Base-by-base conservation (phyloP, 2,888 invertebrate species). In the Heliconius aoede region DNA sequence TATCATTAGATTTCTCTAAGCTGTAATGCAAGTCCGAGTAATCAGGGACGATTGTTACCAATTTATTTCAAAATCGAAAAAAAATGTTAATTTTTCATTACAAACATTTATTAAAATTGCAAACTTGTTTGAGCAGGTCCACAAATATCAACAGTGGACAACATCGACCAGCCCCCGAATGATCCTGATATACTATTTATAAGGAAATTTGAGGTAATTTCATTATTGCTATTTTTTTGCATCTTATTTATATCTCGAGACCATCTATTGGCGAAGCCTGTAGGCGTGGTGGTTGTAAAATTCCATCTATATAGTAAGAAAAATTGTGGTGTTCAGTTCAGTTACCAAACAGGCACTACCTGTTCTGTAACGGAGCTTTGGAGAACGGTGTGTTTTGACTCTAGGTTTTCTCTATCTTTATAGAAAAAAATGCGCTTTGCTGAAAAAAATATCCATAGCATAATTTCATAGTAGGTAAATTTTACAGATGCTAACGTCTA, bases 141-240 rank as follows among this genome's bases (percentile, higher is more conserved):
- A 24, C 93, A 93, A 85, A 91, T 94, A 81, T 92, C 91, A 2
- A 88, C 93, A 0, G 93, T 92, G 4, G 90, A 89, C 72, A 87
- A 87, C 77, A 89, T 91, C 5, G 88, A 90, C 78, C 86, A 87
- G 55, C 86, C 90, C 0, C 91, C 92, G 0, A 92, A 93, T 58
- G 93, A 94, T 64, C 90, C 94, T 0, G 93, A 93, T 71, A 91
- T 93, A 26, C 92, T 93, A 24, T 93, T 91, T 78, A 93, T 93
- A 68, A 90, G 90, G 68, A 87, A 92, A 74, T 93, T 93, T 82
- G 90, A 93, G 84, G 94, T 92, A 80, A 30, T 9, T 67, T 61
- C 5, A 40, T 32, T 51, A 55, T 36, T 1, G 3, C 21, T n/a
- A 21, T 51, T 21, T 11, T 18, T 28, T 24, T 15, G 9, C 13